Base-by-base conservation (phyloP, 2,797 vertebrate genomes). In the Catharus ustulatus region DNA sequence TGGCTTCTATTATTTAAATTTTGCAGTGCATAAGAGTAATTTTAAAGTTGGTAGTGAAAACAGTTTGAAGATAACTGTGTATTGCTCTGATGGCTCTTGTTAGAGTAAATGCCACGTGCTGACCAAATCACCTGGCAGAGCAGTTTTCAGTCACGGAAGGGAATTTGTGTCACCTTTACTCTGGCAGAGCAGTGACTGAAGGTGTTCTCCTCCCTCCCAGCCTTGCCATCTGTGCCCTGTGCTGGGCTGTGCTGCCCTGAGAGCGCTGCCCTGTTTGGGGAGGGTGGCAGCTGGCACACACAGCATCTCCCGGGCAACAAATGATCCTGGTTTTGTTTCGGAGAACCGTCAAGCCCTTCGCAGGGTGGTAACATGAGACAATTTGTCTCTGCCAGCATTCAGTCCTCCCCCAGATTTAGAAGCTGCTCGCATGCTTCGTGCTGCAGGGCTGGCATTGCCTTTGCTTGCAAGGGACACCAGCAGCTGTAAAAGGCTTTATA, bases 351-450 rank as follows among this genome's bases (percentile, higher is more conserved):
- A 17, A 40, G 64, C 89, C 15, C 10, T 80, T 90, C 88, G 46
- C 4, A 46, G 83, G 73, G 4, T 11, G 67, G 95, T 88, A 97
- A 96, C 93, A 84, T 10, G 95, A 97, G 87, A 91, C 91, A 43
- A 34, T 42, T 75, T 23, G 51, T 48, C 91, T 91, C 55, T 93
- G 96, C 92, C 92, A 93, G 85, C 45, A 11, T 69, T 95, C 79
- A 75, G 85, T 66, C 79, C 91, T 94, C 87, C 62, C 79, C 96
- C 89, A 84, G 94, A 97, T 95, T 97, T 97, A 96, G 95, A 94
- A 97, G 92, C 83, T 78, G 87, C 83, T 93, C 63, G 64, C 85
- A 67, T 86, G 91, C 62, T 91, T 73, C 1, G 5, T 71, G 88
- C 72, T 76, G 15, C 54, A 9, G 82, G 59, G 79, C 82, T 91